These are phyloP conservation scores for Aselliscus stoliczkanus DNA, from an alignment of 2,797 vertebrate genomes.

Conservation along the genomic window DNA sequence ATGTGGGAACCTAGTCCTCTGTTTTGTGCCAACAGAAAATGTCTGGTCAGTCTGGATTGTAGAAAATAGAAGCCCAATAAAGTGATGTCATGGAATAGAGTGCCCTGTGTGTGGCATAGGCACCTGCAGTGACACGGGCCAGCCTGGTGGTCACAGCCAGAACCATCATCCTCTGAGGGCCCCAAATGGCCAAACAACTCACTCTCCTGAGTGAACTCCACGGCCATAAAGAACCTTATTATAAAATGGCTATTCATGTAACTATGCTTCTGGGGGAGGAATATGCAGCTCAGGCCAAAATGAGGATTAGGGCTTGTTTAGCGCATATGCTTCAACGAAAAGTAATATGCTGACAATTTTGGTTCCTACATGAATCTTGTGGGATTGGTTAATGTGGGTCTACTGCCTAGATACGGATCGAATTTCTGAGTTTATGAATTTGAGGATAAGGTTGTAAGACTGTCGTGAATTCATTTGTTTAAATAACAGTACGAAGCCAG, in stretches of 20 bases:
- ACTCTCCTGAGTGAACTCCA: background rate
- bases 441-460: background rate
- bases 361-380: background rate
- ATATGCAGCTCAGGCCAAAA: background rate
- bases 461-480: constrained; percentile 10
- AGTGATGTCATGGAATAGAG: background rate
- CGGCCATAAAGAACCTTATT: background rate
- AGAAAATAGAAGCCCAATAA: background rate
- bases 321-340: constrained; percentile 12
- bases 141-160: background rate
- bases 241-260: background rate
- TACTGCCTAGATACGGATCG: background rate
- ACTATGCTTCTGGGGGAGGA: background rate
- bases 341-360: constrained; percentile 32
- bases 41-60: background rate
- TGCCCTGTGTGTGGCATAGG: background rate
- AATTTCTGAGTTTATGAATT: constrained; percentile 16
- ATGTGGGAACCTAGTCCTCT: background rate
- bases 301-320: constrained; percentile 30
- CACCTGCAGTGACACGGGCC: background rate
- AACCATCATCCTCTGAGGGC: background rate
- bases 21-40: constrained; percentile 4
- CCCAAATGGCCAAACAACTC: background rate
- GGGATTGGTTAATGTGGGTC: background rate
- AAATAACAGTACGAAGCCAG: background rate